Conservation (phyloP, 2,113 vertebrate species). For the Eudyptes chrysolophus region DNA sequence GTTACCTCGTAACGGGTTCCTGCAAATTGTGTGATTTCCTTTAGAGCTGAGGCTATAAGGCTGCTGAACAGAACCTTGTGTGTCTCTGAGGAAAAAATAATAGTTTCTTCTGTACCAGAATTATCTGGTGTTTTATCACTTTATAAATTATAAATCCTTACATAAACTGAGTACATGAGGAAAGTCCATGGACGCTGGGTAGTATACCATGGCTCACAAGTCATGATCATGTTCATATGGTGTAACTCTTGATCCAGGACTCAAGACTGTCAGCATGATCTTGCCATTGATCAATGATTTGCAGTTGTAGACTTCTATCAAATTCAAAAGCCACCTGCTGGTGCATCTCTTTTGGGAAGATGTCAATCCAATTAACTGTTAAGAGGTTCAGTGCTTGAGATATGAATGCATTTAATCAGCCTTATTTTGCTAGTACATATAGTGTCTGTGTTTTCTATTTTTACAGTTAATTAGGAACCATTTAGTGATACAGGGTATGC, state of each 20-base stretch:
- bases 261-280: neutral
- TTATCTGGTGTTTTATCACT: neutral
- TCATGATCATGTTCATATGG: neutral
- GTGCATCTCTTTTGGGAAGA: neutral
- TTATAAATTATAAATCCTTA: neutral
- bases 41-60: neutral
- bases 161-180: neutral
- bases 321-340: constrained; percentile 20
- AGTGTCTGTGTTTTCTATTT: neutral
- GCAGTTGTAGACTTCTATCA: neutral
- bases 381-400: neutral
- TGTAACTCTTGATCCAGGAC: neutral
- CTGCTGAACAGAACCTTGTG: neutral
- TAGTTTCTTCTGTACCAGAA: neutral
- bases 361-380: constrained; percentile 29
- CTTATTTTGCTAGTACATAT: neutral
- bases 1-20: neutral
- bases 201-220: neutral
- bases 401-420: neutral
- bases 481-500: neutral
- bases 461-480: neutral
- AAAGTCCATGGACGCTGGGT: neutral
- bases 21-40: neutral
- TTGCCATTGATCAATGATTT: constrained; percentile 8
- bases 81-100: neutral